Conservation (phyloP, 1,140 invertebrate species). For the Diplogasteroides magnus region DNA sequence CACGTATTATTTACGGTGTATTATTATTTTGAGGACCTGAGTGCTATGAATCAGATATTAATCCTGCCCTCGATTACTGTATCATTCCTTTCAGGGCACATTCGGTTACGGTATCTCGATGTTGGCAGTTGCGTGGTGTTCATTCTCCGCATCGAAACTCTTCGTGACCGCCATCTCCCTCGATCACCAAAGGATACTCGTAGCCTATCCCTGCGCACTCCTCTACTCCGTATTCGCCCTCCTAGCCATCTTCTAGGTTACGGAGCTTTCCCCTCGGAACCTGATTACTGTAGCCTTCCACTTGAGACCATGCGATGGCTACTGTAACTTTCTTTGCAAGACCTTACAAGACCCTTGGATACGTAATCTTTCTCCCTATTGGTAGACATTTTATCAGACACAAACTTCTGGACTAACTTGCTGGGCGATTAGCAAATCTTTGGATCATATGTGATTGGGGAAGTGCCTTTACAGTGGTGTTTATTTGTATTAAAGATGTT, state of each 20-base stretch:
- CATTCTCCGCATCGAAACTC: constrained; percentile 80
- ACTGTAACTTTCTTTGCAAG: not conserved
- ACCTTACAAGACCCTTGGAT: not conserved
- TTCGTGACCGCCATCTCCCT: constrained; percentile 86
- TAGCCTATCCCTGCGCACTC: constrained; percentile 88
- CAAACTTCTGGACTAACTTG: too few species aligned
- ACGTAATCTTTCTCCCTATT: not conserved
- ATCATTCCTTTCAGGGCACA: constrained; percentile 59
- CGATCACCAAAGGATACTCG: constrained; percentile 78
- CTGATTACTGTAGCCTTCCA: too few species aligned
- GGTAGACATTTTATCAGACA: too few species aligned
- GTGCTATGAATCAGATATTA: too few species aligned
- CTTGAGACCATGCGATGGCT: not conserved
- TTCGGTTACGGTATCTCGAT: constrained; percentile 70
- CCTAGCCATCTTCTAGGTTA: constrained; percentile 79
- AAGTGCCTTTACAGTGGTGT: too few species aligned
- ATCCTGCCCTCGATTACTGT: too few species aligned
- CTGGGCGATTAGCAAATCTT: too few species aligned
- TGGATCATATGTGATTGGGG: too few species aligned
- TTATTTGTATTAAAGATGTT: too few species aligned
- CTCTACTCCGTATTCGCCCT: constrained; percentile 93
- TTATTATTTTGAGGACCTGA: too few species aligned
- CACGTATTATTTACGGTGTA: too few species aligned
- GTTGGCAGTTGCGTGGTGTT: constrained; percentile 80
- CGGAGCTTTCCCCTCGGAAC: not conserved